Evolutionary conservation across 1,140 invertebrate genomes (phyloP), one percentile per base, ranked within the genome.

Genomic region (Nomia melanderi): DNA sequence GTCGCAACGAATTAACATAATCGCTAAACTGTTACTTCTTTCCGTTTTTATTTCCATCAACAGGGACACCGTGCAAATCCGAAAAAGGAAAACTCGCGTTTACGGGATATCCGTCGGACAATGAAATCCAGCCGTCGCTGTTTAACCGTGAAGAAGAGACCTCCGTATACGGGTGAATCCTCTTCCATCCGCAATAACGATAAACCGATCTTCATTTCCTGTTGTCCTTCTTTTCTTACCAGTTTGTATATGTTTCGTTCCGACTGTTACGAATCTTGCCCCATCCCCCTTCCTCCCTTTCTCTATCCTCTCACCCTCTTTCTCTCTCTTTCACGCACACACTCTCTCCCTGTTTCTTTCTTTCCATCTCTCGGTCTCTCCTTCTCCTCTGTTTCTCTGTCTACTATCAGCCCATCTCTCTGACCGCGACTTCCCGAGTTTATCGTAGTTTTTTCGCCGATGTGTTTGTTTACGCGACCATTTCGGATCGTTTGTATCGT

Each of bases 1-100:
- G 17, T 59, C 54, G 65, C 73, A 87, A 87, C 83, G 81, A 88
- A 80, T 80, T 86, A 88, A 89, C 54, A 82, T 86, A 88, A 85
- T 88, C 66, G 78, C 85, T 88, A 89, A 87, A 63, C 41, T 81
- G 79, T 88, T 87, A 83, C 71, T 83, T 83, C 57, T 82, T 66
- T 85, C 74, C 5, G 31, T 59, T 69, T 50, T 69, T 76, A 76
- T 76, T 76, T 76, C 73, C 54, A 67, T 76, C 56, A 76, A 69
- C 50, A 66, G 65, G 64, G 73, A 69, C 73, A 69, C 33, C 54
- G 31, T 69, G 39, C 31, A 69, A 31, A 59, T 76, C 72, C 53
- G 41, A 17, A 57, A 75, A 75, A 75, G 72, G 72, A 67, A 75
- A 67, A 67, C 63, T 66, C 25, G 50, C 29, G 25, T 73, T 73